Evolutionary conservation across 1,140 invertebrate genomes (phyloP), one percentile per base, ranked within the genome.

Genomic region (Bilobella aurantiaca): DNA sequence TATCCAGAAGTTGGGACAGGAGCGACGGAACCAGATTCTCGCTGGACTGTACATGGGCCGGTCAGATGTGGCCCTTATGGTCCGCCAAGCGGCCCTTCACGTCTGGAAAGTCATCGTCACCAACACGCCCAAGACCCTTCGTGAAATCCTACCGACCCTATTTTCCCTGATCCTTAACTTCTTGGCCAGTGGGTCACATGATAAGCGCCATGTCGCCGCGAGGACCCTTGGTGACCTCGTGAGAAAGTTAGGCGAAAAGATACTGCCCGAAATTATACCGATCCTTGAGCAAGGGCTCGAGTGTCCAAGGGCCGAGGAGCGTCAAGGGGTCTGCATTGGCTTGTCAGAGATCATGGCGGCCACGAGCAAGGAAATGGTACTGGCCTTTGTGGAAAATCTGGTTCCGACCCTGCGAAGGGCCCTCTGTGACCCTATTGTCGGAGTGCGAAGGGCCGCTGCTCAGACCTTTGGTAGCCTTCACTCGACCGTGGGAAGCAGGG

Each of bases 241-340:
- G 0, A 81, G 93, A 58, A 99, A 99, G 82, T 79, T 99, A 42
- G 97, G 97, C 25, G 96, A 99, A 80, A 83, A 96, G 69, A 93
- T 99, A 12, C 75, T 99, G 64, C 95, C 94, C 0, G 95, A 98
- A 80, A 98, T 99, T 56, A 95, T 99, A 75, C 96, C 96, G 0
- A 97, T 99, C 75, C 79, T 99, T 49, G 94, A 99, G 78, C 83
- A 85, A 66, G 94, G 95, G 0, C 79, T 99, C 47, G 87, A 94
- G 72, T 96, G 93, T 0, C 87, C 93, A 57, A 84, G 89, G 57
- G 77, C 91, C 8, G 95, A 98, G 79, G 93, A 98, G 77, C 81
- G 96, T 30, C 93, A 98, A 79, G 96, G 96, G 73, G 96, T 99
- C 14, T 98, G 96, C 77, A 97, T 98, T 76, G 96, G 96, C 3